These are phyloP conservation scores for Chrysolina americana DNA, from an alignment of 2,888 invertebrate genomes.

Conservation along the genomic window DNA sequence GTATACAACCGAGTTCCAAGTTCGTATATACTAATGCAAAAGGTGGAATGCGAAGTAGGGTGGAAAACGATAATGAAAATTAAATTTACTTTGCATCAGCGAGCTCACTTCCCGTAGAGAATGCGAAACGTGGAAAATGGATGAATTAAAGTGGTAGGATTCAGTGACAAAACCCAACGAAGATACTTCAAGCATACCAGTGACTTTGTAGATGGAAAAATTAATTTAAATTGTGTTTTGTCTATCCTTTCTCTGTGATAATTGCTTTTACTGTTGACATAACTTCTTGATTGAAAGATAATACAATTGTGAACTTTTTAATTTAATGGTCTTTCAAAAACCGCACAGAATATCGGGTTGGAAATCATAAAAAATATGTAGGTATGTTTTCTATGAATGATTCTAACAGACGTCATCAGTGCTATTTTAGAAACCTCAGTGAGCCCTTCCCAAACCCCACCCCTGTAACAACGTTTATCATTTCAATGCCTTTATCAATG, in stretches of 20 bases:
- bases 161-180: neutral
- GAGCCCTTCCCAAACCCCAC: neutral
- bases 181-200: neutral
- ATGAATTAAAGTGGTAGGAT: conserved; percentile 1
- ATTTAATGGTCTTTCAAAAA: no score
- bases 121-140: neutral
- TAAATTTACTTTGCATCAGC: conserved; percentile 2
- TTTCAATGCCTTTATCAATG: conserved; percentile 1
- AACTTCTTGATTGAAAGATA: no score
- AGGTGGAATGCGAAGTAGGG: conserved; percentile 1
- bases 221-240: no score
- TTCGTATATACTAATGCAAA: neutral
- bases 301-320: no score
- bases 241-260: no score
- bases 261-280: no score
- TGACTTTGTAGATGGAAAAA: no score
- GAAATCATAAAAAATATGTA: no score
- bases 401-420: no score
- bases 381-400: no score
- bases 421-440: no score
- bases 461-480: neutral
- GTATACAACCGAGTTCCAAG: neutral
- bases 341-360: no score
- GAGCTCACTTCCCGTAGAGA: neutral
- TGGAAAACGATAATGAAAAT: conserved; percentile 7